phyloP scores from a whole-genome alignment of 2,888 invertebrate species.

The Prosopocoilus inquinatus region DNA sequence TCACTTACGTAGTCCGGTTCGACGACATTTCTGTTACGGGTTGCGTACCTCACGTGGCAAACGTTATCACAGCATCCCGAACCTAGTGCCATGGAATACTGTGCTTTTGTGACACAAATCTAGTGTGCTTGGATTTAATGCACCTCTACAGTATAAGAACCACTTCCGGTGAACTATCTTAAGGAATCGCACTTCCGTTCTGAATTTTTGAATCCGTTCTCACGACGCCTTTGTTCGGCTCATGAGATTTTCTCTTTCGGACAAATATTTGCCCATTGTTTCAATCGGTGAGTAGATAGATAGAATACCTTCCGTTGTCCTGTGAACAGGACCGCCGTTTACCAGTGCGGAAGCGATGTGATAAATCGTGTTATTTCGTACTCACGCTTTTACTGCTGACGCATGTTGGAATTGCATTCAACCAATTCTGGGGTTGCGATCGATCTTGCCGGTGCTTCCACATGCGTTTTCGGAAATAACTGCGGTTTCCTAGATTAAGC shows the following conservation, averaged over 20 bases:
- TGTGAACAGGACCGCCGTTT: too few relatives aligned
- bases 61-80: slow-evolving; percentile 18
- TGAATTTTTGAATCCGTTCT: too few relatives aligned
- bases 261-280: slow-evolving; percentile 7
- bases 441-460: slow-evolving; percentile 27
- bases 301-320: too few relatives aligned
- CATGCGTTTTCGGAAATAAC: slow-evolving; percentile 20
- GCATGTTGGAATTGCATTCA: slow-evolving; percentile 21
- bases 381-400: slow-evolving; percentile 4
- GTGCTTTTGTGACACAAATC: slow-evolving; percentile 10
- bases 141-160: too few relatives aligned
- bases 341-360: too few relatives aligned
- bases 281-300: slow-evolving; percentile 7
- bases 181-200: too few relatives aligned
- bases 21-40: slow-evolving; percentile 19
- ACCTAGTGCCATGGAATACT: slow-evolving; percentile 27
- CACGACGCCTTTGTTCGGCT: neutral
- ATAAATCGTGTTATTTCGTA: too few relatives aligned
- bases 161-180: too few relatives aligned
- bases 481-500: slow-evolving; percentile 6
- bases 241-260: slow-evolving; percentile 11
- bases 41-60: slow-evolving; percentile 36
- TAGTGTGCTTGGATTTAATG: neutral
- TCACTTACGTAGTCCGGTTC: slow-evolving; percentile 35
- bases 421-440: slow-evolving; percentile 24